Conservation (phyloP, 2,797 vertebrate genomes). For the Rallus crepitans region DNA sequence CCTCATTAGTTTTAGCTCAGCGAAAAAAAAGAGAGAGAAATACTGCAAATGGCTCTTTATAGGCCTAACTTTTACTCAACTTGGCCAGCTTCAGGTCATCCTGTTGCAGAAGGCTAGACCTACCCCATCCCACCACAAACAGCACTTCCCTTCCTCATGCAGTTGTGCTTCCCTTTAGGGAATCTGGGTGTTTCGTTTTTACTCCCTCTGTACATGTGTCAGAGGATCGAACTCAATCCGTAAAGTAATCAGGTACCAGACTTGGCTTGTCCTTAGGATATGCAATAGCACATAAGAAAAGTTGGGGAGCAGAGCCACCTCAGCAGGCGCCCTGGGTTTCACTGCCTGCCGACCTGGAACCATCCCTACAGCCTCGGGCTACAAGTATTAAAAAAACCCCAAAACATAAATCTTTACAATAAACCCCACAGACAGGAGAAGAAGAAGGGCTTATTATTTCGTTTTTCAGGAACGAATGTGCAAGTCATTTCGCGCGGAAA, state of each 20-base stretch:
- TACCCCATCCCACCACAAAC: not conserved
- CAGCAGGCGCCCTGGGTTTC: not conserved
- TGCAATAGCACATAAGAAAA: not conserved
- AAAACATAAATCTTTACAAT: not conserved
- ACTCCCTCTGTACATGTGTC: not conserved
- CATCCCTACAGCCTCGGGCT: not conserved
- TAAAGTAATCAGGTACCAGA: accelerated
- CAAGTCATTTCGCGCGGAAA: not conserved
- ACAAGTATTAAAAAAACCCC: not conserved
- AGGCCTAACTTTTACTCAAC: not conserved
- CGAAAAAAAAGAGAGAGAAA: not conserved
- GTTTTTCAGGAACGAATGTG: accelerated
- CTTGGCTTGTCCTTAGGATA: not conserved
- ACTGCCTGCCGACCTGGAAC: not conserved
- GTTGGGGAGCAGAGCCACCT: not conserved
- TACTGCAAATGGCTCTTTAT: not conserved
- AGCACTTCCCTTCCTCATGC: accelerated
- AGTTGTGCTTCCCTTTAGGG: not conserved
- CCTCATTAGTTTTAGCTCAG: not conserved
- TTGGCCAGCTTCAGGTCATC: not conserved
- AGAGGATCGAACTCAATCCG: not conserved
- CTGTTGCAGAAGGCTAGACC: not conserved
- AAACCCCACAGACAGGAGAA: not conserved
- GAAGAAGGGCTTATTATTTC: not conserved
- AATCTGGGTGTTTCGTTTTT: accelerated